A percentile compares a stretch with the other conserved stretches of the same genome.
Conservation (phyloP, 2,888 invertebrate genomes). For the Pollenia labialis region DNA sequence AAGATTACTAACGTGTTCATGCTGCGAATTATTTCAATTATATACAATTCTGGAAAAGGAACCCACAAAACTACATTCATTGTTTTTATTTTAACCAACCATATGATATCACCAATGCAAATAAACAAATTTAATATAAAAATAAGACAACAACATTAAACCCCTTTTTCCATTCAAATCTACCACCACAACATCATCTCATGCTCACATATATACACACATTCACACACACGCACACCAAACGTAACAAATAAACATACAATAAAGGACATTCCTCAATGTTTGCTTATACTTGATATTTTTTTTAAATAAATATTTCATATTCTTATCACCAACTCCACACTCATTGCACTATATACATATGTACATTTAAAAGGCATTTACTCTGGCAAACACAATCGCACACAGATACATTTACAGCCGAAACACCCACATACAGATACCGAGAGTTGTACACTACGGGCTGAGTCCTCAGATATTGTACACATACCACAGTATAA, state of each 20-base stretch:
- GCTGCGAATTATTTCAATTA: conserved; percentile 51
- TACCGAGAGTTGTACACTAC: neutral
- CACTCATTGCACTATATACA: conserved; percentile 72
- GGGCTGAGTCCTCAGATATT: conserved; percentile 7
- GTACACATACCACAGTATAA: neutral
- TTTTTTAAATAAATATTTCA: conserved; percentile 81
- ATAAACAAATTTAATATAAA: conserved; percentile 43
- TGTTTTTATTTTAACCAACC: conserved; percentile 20
- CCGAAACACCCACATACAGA: conserved; percentile 32
- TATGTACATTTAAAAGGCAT: conserved; percentile 29
- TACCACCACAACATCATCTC: conserved; percentile 37
- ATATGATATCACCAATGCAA: conserved; percentile 52
- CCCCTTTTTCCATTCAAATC: conserved; percentile 58
- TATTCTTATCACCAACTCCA: conserved; percentile 82
- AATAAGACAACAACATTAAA: conserved; percentile 45
- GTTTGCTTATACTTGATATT: conserved; percentile 77
- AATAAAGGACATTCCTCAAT: conserved; percentile 84
- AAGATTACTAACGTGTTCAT: conserved; percentile 27
- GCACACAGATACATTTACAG: conserved; percentile 74
- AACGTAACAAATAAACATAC: conserved; percentile 69
- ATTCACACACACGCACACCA: conserved; percentile 8
- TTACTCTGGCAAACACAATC: conserved; percentile 71
- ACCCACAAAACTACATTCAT: conserved; percentile 29
- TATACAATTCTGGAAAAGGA: neutral
- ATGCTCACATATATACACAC: neutral